phyloP scores from a whole-genome alignment of 1,140 invertebrate species.

The Drosophila albomicans region DNA sequence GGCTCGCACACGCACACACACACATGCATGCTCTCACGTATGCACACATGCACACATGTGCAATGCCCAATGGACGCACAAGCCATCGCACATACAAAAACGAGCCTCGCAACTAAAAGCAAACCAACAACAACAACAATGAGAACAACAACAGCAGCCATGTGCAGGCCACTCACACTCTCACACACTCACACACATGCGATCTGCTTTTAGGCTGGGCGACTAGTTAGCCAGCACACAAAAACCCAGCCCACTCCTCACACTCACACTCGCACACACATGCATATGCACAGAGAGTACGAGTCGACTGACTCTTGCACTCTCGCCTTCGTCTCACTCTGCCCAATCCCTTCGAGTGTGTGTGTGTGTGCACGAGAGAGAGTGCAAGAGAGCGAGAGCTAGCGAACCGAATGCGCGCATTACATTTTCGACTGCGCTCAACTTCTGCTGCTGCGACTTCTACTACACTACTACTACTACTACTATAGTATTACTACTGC shows the following conservation, averaged over 20 bases:
- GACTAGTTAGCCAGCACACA: conserved; percentile 69
- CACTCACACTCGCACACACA: conserved; percentile 6
- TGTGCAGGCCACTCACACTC: conserved; percentile 31
- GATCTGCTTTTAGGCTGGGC: conserved; percentile 78
- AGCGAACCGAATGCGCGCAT: conserved; percentile 34
- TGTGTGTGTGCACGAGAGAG: conserved; percentile 24
- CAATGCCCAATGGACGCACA: conserved; percentile 71
- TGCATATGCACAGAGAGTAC: neutral
- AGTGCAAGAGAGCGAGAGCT: conserved; percentile 41
- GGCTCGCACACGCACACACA: conserved; percentile 30
- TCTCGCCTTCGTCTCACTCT: conserved; percentile 18
- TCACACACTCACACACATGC: conserved; percentile 42
- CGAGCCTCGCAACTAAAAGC: conserved; percentile 48
- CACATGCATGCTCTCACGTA: conserved; percentile 10
- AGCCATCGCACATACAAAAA: conserved; percentile 47
- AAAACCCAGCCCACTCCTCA: conserved; percentile 53
- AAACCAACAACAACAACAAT: conserved; percentile 8
- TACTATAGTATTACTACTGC: conserved; percentile 18
- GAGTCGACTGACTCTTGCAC: conserved; percentile 4
- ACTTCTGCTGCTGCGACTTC: conserved; percentile 25
- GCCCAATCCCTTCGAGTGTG: neutral
- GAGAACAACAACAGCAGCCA: conserved; percentile 22
- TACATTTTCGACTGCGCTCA: conserved; percentile 52
- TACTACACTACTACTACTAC: conserved; percentile 28
- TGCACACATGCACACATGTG: conserved; percentile 36